A percentile compares a stretch with the other conserved stretches of the same genome.
Evolutionary conservation across 2,797 vertebrate genomes (phyloP).

Genomic region (Xyrichtys novacula): DNA sequence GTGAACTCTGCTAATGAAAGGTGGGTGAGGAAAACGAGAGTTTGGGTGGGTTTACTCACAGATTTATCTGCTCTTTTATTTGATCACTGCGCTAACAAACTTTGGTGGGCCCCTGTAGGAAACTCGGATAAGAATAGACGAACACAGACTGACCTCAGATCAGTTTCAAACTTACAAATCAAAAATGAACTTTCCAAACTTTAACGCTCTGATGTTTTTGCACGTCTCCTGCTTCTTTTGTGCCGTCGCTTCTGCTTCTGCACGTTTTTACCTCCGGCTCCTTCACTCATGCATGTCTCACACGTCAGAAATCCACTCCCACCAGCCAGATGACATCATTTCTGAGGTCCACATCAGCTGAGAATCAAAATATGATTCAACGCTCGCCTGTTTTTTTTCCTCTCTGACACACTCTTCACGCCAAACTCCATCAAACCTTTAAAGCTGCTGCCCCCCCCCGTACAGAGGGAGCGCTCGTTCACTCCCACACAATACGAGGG

Average conservation of each 20-base stretch:
- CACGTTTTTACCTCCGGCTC: not conserved
- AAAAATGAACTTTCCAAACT: no score
- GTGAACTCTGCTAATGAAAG: conserved; percentile 55
- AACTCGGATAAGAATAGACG: not conserved
- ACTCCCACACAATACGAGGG: conserved; percentile 55
- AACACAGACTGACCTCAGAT: not conserved
- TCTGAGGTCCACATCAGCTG: conserved; percentile 46
- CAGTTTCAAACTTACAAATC: not conserved
- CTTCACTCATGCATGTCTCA: not conserved
- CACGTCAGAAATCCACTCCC: conserved; percentile 8
- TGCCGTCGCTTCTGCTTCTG: no score
- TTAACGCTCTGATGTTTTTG: no score
- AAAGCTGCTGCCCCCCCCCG: conserved; percentile 53
- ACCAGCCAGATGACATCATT: conserved; percentile 50
- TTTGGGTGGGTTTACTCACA: conserved; percentile 39
- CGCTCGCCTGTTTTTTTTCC: conserved; percentile 16
- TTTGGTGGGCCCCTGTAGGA: not conserved
- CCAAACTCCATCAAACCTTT: conserved; percentile 55
- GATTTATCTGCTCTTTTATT: conserved; percentile 16
- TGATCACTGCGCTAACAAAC: conserved; percentile 14
- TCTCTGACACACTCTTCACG: conserved; percentile 62
- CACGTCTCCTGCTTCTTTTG: no score
- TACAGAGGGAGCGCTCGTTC: conserved; percentile 47
- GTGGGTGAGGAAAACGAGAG: conserved; percentile 43
- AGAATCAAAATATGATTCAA: conserved; percentile 68